Percentiles rank a stretch among this genome's conserved stretches.
Evolutionary conservation across 2,888 invertebrate genomes (phyloP).

Genomic region (Apotomis capreana): DNA sequence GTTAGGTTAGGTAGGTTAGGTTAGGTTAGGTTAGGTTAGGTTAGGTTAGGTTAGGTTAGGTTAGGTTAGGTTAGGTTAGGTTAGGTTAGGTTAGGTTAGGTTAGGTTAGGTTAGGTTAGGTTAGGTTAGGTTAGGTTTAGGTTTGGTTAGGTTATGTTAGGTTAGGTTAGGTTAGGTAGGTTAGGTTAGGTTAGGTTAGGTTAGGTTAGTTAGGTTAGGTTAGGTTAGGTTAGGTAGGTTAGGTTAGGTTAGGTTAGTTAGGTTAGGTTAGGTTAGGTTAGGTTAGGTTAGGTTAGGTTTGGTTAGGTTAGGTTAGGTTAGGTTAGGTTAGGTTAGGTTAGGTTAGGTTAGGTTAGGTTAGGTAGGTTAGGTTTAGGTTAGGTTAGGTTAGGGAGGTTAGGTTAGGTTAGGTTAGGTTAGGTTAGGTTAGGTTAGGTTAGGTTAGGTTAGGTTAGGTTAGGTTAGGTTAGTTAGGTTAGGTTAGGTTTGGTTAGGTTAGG

Average conservation of each 20-base stretch:
- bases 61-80: constrained; percentile 26
- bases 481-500: constrained; percentile 47
- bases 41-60: constrained; percentile 23
- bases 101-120: constrained; percentile 33
- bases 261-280: constrained; percentile 47
- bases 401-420: constrained; percentile 47
- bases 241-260: too few relatives aligned
- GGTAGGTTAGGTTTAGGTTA: constrained; percentile 45
- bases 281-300: constrained; percentile 48
- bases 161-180: too few relatives aligned
- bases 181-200: constrained; percentile 41
- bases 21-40: constrained; percentile 36
- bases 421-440: too few relatives aligned
- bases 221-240: constrained; percentile 46
- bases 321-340: constrained; percentile 48
- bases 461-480: constrained; percentile 43
- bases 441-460: constrained; percentile 41
- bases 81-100: constrained; percentile 17
- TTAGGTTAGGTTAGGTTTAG: constrained; percentile 33
- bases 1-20: constrained; percentile 27
- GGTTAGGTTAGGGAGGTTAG: too few relatives aligned
- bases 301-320: constrained; percentile 49
- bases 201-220: constrained; percentile 46
- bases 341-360: constrained; percentile 48
- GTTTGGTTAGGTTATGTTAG: too few relatives aligned